Percentiles rank a stretch among this genome's conserved stretches.
These are phyloP conservation scores for Agonopterix subpropinquella DNA, from an alignment of 2,888 invertebrate species.

Conservation along the genomic window DNA sequence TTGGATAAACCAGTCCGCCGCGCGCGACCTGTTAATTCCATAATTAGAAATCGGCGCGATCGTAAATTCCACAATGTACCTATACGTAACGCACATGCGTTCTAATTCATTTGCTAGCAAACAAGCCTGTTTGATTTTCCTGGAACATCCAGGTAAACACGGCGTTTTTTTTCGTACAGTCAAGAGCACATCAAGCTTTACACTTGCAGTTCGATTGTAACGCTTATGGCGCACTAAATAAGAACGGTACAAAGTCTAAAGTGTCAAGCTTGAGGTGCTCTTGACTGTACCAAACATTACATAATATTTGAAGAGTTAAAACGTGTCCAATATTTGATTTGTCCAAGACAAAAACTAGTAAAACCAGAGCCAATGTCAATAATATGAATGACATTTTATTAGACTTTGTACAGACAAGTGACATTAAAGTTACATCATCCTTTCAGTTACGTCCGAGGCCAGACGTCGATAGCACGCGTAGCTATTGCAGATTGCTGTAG, in stretches of 20 bases:
- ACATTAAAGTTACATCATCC: conserved; percentile 23
- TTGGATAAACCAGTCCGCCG: conserved; percentile 13
- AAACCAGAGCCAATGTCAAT: too few relatives aligned
- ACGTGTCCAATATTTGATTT: too few relatives aligned
- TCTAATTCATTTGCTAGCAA: conserved; percentile 24
- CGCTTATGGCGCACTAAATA: too few relatives aligned
- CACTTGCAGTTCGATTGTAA: too few relatives aligned
- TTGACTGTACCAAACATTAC: too few relatives aligned
- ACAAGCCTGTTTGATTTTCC: conserved; percentile 16
- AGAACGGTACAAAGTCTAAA: too few relatives aligned
- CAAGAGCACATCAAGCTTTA: too few relatives aligned
- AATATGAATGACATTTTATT: too few relatives aligned
- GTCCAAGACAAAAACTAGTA: too few relatives aligned
- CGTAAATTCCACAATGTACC: conserved; percentile 15
- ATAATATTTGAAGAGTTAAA: too few relatives aligned
- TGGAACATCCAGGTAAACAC: conserved; percentile 2
- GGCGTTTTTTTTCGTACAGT: background rate
- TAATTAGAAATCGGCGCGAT: conserved; percentile 35
- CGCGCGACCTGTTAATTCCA: conserved; percentile 14
- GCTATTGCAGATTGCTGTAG: background rate
- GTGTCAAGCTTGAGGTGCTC: too few relatives aligned
- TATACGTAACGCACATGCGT: conserved; percentile 37
- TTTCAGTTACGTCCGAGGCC: conserved; percentile 30
- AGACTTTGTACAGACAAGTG: conserved; percentile 2
- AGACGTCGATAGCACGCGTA: conserved; percentile 33